A percentile compares a stretch with the other conserved stretches of the same genome.
Conservation (phyloP, 1,140 invertebrate species). For the Penaeus vannamei region DNA sequence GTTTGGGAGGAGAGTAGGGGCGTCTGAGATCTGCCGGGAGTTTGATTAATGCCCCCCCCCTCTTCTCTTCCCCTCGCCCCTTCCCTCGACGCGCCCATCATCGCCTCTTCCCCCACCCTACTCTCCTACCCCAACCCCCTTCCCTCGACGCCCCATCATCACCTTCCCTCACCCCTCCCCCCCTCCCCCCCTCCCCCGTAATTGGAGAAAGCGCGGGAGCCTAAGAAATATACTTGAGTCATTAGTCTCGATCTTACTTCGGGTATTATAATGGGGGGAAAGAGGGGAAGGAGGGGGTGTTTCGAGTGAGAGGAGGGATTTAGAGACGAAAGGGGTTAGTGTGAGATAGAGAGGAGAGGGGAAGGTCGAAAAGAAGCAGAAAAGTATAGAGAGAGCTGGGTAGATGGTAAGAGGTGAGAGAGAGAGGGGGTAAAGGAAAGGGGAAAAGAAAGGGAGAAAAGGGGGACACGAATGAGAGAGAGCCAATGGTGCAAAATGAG, state of each 20-base stretch:
- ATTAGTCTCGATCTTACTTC: constrained; percentile 40
- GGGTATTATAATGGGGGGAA: background rate
- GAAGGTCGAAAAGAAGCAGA: too few relatives aligned
- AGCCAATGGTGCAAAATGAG: too few relatives aligned
- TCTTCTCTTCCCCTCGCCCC: background rate
- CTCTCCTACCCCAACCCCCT: background rate
- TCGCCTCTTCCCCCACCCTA: background rate
- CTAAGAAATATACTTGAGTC: constrained; percentile 18
- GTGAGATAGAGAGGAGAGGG: too few relatives aligned
- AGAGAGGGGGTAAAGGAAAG: too few relatives aligned
- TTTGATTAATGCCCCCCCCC: background rate
- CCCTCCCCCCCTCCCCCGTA: background rate
- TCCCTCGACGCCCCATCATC: background rate
- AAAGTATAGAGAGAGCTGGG: too few relatives aligned
- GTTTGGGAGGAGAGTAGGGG: background rate
- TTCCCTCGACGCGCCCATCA: background rate
- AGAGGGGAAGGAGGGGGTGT: background rate
- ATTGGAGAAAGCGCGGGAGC: constrained; percentile 43
- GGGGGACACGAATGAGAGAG: too few relatives aligned
- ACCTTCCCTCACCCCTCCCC: background rate
- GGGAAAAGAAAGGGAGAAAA: too few relatives aligned
- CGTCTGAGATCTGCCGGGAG: background rate
- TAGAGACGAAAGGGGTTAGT: too few relatives aligned
- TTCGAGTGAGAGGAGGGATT: background rate
- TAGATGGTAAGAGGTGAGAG: too few relatives aligned